Percentiles rank a stretch among this genome's conserved stretches.
Conservation (phyloP, 2,797 vertebrate genomes). For the Phrynocephalus vlangalii region DNA sequence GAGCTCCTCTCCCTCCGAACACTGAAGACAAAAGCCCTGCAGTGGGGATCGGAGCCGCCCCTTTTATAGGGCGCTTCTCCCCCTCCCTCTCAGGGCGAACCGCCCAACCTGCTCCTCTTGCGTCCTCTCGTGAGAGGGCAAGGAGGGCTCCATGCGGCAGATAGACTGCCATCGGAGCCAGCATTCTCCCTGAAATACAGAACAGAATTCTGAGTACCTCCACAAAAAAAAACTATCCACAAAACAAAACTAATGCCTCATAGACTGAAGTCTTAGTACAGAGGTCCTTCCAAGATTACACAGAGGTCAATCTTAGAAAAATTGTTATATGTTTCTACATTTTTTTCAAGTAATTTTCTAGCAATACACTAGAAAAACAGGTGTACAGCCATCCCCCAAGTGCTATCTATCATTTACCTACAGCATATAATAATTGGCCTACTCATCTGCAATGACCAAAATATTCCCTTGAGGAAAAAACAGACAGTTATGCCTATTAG, state of each 20-base stretch:
- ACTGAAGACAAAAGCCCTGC: no score
- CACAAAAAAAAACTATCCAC: neutral
- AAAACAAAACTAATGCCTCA: neutral
- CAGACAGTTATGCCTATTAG: neutral
- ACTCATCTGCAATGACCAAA: rapidly evolving
- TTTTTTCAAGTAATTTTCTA: neutral
- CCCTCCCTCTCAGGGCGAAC: no score
- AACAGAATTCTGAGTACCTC: neutral
- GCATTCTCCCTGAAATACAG: no score
- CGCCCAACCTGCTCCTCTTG: no score
- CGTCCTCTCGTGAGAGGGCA: no score
- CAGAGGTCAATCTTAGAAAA: neutral
- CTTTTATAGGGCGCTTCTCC: no score
- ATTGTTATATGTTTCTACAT: neutral
- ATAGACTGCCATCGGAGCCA: no score
- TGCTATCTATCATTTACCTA: neutral
- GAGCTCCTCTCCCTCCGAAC: no score
- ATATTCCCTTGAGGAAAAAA: neutral
- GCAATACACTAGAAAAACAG: neutral
- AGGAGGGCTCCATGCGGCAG: no score
- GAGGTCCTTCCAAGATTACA: neutral
- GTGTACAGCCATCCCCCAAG: neutral
- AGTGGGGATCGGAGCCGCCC: no score
- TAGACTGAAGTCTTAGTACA: neutral
- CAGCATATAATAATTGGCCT: neutral